phyloP scores from a whole-genome alignment of 2,113 vertebrate genomes.

The Malaclemys terrapin region DNA sequence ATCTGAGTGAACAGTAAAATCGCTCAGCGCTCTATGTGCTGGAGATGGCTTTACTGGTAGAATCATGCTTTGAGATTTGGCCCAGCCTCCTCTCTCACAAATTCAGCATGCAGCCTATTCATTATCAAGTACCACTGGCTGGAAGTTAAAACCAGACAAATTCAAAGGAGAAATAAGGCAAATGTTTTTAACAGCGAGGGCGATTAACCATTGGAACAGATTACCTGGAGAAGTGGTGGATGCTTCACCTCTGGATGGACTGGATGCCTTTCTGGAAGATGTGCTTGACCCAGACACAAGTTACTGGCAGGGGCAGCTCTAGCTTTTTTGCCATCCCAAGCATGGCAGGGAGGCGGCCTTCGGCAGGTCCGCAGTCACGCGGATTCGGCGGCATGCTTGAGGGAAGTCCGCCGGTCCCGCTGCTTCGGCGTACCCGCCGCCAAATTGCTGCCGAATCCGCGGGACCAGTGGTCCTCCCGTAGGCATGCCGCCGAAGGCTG shows the following conservation, averaged over 20 bases:
- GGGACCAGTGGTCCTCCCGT: too few relatives aligned
- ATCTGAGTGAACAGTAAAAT: fast-evolving
- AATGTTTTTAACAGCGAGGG: not conserved
- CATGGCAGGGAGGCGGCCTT: too few relatives aligned
- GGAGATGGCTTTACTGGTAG: fast-evolving
- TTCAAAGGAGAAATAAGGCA: not conserved
- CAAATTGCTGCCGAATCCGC: too few relatives aligned
- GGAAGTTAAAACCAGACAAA: not conserved
- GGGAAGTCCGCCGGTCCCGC: too few relatives aligned
- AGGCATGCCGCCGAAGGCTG: too few relatives aligned
- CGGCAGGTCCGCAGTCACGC: too few relatives aligned
- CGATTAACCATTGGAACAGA: not conserved
- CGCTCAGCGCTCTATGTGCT: fast-evolving
- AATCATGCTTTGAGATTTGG: not conserved
- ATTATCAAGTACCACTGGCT: too few relatives aligned
- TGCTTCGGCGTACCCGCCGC: too few relatives aligned
- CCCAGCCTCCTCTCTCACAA: fast-evolving
- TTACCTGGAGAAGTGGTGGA: not conserved
- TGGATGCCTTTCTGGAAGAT: not conserved
- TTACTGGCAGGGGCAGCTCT: too few relatives aligned
- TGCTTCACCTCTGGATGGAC: not conserved
- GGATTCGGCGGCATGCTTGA: too few relatives aligned
- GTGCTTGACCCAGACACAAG: not conserved
- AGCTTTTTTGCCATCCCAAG: too few relatives aligned
- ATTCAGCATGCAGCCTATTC: too few relatives aligned